Evolutionary conservation across 2,797 vertebrate genomes (phyloP), one percentile per base, ranked within the genome.

Genomic region (Syngnathus acus): DNA sequence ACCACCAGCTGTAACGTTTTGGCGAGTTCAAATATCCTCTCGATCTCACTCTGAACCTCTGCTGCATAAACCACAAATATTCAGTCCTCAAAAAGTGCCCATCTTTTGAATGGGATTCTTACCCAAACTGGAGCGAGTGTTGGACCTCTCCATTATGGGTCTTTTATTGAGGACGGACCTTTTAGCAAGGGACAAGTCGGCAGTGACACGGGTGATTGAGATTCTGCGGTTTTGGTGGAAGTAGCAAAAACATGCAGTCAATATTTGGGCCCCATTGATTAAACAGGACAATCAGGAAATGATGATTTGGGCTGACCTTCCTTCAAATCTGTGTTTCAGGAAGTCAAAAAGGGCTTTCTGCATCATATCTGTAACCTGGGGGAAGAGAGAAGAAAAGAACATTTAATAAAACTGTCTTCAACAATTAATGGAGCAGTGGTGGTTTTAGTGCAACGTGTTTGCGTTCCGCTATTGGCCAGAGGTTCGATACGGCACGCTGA

Each of bases 261-360:
- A 53, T 53, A 40, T 54, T 37, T 32, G 62, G 16, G 9, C 10
- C 9, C 14, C 11, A 62, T 5, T 62, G 23, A 62, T 10, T 11
- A 37, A 38, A 40, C 8, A 13, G n/a, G 4, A 19, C 3, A 39
- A 16, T 6, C 5, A 17, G 45, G 3, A n/a, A 48, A 11, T n/a
- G 17, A 4, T 64, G 37, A 17, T 1, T 9, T 64, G 9, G n/a
- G 81, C 94, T 90, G 77, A 97, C 96, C 96, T 93, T 86, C 96
- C 96, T 9, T 98, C 95, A 70, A 98, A 98, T 84, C 94, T 92
- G 88, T 98, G 96, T 91, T 97, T 98, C 74, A 98, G 88, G 86
- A 98, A 98, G 88, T 98, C 96, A 65, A 98, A 98, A 65, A 98
- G 94, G 48, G 96, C 96, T 90, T 98, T 98, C 93, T 98, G 96